Percentiles rank a stretch among this genome's conserved stretches.
phyloP scores from a whole-genome alignment of 2,888 invertebrate genomes.

The Agriopis leucophaearia region DNA sequence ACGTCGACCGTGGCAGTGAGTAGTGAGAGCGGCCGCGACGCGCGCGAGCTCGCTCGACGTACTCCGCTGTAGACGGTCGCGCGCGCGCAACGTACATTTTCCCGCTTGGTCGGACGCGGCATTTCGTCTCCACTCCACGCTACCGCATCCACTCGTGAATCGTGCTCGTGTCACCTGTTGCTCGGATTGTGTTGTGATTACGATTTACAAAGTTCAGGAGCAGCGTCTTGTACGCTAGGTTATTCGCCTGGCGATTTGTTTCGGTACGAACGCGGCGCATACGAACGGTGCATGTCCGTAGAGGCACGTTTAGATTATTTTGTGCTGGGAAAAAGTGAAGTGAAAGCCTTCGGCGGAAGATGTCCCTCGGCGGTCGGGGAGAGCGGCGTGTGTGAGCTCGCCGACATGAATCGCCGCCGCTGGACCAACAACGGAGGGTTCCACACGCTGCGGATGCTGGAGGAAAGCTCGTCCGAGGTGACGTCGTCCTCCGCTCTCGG shows the following conservation, averaged over 20 bases:
- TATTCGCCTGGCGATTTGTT: constrained; percentile 55
- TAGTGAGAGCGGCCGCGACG: constrained; percentile 80
- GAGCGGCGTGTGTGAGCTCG: constrained; percentile 78
- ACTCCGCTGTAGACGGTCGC: constrained; percentile 83
- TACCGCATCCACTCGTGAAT: constrained; percentile 62
- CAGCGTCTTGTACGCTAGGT: constrained; percentile 14
- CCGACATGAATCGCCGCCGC: constrained; percentile 91
- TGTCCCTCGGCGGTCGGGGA: constrained; percentile 76
- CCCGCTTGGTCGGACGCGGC: constrained; percentile 66
- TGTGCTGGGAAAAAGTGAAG: constrained; percentile 83
- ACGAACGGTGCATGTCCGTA: constrained; percentile 71
- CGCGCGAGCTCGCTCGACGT: constrained; percentile 79
- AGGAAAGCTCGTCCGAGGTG: constrained; percentile 91
- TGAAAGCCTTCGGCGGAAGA: constrained; percentile 80
- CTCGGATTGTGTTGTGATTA: constrained; percentile 74
- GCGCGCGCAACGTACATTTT: constrained; percentile 77
- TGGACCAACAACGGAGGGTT: constrained; percentile 92
- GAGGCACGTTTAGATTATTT: constrained; percentile 78
- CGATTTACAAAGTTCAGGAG: constrained; percentile 54
- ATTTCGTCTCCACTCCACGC: constrained; percentile 64
- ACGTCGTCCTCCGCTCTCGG: constrained; percentile 92
- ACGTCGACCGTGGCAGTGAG: constrained; percentile 86
- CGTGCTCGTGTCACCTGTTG: constrained; percentile 73
- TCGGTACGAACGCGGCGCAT: constrained; percentile 70
- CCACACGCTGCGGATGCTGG: constrained; percentile 88